Evolutionary conservation across 2,113 vertebrate genomes (phyloP).

Genomic region (Glaucomys volans): DNA sequence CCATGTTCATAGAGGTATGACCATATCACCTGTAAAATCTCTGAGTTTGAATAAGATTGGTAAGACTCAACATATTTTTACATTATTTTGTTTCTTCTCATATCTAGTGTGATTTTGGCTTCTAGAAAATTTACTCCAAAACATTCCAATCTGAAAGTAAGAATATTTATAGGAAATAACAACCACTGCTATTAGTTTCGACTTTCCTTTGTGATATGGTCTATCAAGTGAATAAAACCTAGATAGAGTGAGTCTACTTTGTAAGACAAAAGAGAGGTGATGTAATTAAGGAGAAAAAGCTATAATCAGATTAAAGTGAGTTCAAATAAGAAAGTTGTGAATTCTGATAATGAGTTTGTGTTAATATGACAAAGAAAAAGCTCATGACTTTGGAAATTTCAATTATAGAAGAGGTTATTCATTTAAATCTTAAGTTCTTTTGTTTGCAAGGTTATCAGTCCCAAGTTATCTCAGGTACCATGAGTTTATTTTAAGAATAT

Average conservation of each 20-base stretch:
- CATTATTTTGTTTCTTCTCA: conserved; percentile 2
- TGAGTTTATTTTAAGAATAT: conserved; percentile 5
- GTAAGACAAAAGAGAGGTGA: neutral
- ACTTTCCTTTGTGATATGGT: neutral
- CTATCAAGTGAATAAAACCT: neutral
- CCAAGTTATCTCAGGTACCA: neutral
- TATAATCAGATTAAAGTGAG: neutral
- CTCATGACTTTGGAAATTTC: conserved; percentile 4
- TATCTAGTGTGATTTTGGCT: neutral
- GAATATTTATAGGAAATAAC: neutral
- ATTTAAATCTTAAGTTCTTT: conserved; percentile 1
- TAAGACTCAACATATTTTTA: neutral
- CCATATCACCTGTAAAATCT: conserved; percentile 5
- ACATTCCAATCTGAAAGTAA: conserved; percentile 46
- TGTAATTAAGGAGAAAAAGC: neutral
- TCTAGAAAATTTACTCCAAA: conserved; percentile 46
- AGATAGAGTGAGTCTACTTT: neutral
- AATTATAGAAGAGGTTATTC: neutral
- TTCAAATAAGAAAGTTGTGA: neutral
- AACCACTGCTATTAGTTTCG: neutral
- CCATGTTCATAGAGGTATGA: no score
- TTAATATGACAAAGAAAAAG: conserved; percentile 46
- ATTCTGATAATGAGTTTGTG: neutral
- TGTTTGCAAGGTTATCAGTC: neutral
- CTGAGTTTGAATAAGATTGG: neutral